Percentiles rank a stretch among this genome's conserved stretches.
Conservation (phyloP, 2,888 invertebrate genomes). For the Zootermopsis nevadensis region DNA sequence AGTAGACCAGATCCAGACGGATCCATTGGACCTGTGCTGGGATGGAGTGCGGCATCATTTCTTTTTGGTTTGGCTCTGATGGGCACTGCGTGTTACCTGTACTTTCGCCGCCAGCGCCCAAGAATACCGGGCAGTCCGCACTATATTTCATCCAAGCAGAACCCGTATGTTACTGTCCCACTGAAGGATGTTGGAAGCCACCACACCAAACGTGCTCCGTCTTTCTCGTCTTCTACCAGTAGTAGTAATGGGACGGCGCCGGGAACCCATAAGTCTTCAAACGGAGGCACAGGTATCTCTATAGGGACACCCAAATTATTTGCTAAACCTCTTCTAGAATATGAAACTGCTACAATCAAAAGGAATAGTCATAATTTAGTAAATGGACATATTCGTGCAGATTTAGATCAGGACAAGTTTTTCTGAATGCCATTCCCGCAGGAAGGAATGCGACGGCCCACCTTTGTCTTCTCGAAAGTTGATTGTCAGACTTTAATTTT, state of each 20-base stretch:
- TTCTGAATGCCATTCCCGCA: conserved; percentile 62
- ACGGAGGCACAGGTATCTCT: conserved; percentile 64
- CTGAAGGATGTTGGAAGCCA: conserved; percentile 76
- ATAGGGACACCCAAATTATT: conserved; percentile 74
- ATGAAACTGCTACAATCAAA: conserved; percentile 81
- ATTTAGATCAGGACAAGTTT: conserved; percentile 75
- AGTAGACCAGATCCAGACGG: conserved; percentile 46
- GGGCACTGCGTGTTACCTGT: conserved; percentile 64
- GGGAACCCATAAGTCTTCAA: conserved; percentile 55
- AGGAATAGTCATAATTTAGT: conserved; percentile 78
- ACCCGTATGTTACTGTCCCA: conserved; percentile 86
- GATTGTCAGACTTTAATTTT: no score
- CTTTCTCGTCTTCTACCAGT: conserved; percentile 65
- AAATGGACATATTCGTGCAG: conserved; percentile 72
- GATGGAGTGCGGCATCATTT: conserved; percentile 65
- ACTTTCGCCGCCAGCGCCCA: conserved; percentile 65
- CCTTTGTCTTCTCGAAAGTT: no score
- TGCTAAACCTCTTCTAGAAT: conserved; percentile 78
- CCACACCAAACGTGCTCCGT: conserved; percentile 73
- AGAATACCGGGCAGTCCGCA: conserved; percentile 82
- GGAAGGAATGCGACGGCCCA: neutral
- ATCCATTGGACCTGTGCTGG: conserved; percentile 64
- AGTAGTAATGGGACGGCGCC: conserved; percentile 62
- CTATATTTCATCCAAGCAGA: conserved; percentile 81
- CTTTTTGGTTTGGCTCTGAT: conserved; percentile 62